Conservation (phyloP, 2,797 vertebrate species). For the Eulemur coronatus region DNA sequence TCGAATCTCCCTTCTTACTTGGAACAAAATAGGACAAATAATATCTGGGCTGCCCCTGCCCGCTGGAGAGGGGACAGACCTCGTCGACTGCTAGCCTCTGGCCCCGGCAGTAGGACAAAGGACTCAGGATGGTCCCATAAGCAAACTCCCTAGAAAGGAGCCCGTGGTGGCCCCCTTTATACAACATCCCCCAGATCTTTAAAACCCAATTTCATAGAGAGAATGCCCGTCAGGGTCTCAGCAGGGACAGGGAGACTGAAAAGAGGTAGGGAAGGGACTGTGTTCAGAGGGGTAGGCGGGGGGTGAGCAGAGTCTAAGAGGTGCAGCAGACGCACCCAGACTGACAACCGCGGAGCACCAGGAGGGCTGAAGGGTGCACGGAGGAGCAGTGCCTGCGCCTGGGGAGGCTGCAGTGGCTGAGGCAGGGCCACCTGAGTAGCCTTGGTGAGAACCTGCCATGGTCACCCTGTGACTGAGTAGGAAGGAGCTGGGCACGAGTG, state of each 20-base stretch:
- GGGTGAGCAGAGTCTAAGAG: neutral
- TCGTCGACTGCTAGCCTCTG: neutral
- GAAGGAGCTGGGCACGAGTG: neutral
- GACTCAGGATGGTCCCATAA: neutral
- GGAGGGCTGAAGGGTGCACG: neutral
- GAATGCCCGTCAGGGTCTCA: neutral
- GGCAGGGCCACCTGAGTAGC: neutral
- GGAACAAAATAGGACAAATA: neutral
- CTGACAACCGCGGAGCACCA: neutral
- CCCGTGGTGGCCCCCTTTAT: neutral
- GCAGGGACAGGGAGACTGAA: neutral
- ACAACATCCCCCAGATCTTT: neutral
- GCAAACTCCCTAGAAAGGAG: neutral
- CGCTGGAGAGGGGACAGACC: neutral
- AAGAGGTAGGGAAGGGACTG: neutral
- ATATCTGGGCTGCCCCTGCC: neutral
- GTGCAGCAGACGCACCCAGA: neutral
- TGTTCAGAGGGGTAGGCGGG: neutral
- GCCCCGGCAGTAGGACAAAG: neutral
- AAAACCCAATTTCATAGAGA: neutral
- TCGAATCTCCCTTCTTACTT: neutral
- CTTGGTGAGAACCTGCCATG: neutral
- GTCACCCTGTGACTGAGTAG: no score
- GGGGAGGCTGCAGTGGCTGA: rapidly evolving
- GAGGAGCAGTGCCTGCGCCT: neutral